A percentile compares a stretch with the other conserved stretches of the same genome.
phyloP scores from a whole-genome alignment of 2,113 vertebrate species.

The Callorhinus ursinus region DNA sequence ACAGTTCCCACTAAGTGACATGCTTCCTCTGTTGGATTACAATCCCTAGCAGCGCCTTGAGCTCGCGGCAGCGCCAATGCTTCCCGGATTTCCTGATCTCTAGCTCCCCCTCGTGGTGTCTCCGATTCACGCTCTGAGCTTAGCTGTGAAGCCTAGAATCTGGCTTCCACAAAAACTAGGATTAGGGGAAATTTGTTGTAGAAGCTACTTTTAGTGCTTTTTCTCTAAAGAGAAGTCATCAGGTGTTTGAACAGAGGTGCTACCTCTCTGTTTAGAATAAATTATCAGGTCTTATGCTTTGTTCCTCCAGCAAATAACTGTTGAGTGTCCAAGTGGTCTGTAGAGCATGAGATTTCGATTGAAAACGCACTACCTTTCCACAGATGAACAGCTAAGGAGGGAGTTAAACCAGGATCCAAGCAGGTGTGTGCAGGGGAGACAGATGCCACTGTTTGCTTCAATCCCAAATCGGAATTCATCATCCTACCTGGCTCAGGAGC shows the following conservation, averaged over 20 bases:
- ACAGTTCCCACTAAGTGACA: neutral
- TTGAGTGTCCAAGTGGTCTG: rapidly evolving
- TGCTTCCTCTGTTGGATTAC: neutral
- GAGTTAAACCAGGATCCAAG: neutral
- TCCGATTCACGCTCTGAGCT: neutral
- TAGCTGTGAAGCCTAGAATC: neutral
- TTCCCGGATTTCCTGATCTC: slow-evolving; percentile 54
- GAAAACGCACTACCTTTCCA: neutral
- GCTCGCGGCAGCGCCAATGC: rapidly evolving
- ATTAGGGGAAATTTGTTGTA: neutral
- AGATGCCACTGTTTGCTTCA: neutral
- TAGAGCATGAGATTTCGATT: neutral
- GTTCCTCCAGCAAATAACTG: too few relatives aligned
- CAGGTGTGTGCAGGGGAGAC: neutral
- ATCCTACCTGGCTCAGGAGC: neutral
- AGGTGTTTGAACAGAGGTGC: neutral
- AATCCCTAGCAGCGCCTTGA: rapidly evolving
- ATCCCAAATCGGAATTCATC: neutral
- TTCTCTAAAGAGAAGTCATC: neutral
- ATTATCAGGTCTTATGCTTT: neutral
- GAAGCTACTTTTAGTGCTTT: neutral
- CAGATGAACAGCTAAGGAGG: neutral
- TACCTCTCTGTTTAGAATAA: neutral
- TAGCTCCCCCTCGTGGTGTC: slow-evolving; percentile 29
- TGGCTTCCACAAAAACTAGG: rapidly evolving